These are phyloP conservation scores for Tricholauxania praeusta DNA, from an alignment of 2,888 invertebrate genomes.

Conservation along the genomic window DNA sequence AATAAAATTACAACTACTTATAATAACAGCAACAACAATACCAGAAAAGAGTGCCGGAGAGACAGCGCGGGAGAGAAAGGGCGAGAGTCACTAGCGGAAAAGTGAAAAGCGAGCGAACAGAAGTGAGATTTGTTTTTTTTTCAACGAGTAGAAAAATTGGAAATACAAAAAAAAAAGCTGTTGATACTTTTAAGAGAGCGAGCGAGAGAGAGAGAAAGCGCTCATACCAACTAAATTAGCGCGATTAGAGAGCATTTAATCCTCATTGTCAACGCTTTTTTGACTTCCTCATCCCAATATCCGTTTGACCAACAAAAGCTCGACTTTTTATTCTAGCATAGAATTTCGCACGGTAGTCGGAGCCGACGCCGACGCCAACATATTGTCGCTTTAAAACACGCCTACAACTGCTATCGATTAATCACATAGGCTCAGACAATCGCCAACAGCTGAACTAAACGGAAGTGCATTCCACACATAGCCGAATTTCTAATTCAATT, in stretches of 20 bases:
- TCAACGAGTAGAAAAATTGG: not conserved
- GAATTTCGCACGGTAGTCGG: not conserved
- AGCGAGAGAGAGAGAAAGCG: slow-evolving; percentile 30
- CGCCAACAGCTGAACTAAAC: slow-evolving; percentile 17
- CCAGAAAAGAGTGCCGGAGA: not conserved
- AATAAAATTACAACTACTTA: not conserved
- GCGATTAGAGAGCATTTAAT: slow-evolving; percentile 16
- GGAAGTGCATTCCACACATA: not conserved
- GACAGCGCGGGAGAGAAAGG: slow-evolving; percentile 15
- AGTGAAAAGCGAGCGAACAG: slow-evolving; percentile 18
- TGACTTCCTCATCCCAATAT: slow-evolving; percentile 14
- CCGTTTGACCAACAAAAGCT: not conserved
- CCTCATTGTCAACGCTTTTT: slow-evolving; percentile 6
- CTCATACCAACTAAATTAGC: slow-evolving; percentile 11
- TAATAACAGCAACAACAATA: slow-evolving; percentile 11
- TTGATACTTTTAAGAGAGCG: slow-evolving; percentile 27
- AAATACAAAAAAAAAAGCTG: slow-evolving; percentile 7
- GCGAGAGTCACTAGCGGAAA: slow-evolving; percentile 7
- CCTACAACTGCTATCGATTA: slow-evolving; percentile 34
- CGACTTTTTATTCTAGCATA: slow-evolving; percentile 16
- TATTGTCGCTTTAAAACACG: slow-evolving; percentile 21
- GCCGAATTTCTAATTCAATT: no score
- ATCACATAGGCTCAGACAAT: slow-evolving; percentile 33
- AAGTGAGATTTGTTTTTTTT: not conserved
- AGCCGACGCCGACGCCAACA: not conserved